Percentiles rank a stretch among this genome's conserved stretches.
These are phyloP conservation scores for Merluccius polli DNA, from an alignment of 2,797 vertebrate genomes.

Conservation along the genomic window DNA sequence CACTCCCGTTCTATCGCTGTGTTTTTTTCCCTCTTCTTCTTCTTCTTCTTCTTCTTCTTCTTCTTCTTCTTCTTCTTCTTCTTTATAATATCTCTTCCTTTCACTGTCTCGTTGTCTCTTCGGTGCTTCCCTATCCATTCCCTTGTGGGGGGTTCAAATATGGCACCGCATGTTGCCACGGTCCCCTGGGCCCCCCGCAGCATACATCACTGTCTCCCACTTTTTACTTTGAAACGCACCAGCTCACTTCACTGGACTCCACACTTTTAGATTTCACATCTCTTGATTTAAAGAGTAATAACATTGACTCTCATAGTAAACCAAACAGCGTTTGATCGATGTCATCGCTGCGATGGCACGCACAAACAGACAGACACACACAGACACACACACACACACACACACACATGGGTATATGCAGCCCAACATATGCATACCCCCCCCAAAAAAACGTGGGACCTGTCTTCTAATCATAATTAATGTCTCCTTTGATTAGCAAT, in stretches of 20 bases:
- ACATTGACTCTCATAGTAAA: slow-evolving; percentile 63
- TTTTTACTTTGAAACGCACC: slow-evolving; percentile 64
- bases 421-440: slow-evolving; percentile 3
- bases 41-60: slow-evolving; percentile 31
- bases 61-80: slow-evolving; percentile 34
- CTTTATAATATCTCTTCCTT: slow-evolving; percentile 50
- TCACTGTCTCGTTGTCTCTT: slow-evolving; percentile 60
- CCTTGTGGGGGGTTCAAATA: slow-evolving; percentile 68
- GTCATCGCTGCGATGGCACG: slow-evolving; percentile 41
- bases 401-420: slow-evolving; percentile 2
- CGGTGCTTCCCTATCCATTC: slow-evolving; percentile 58
- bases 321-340: slow-evolving; percentile 62
- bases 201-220: slow-evolving; percentile 67
- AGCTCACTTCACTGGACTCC: slow-evolving; percentile 56
- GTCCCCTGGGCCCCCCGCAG: slow-evolving; percentile 62
- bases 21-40: slow-evolving; percentile 31
- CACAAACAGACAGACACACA: slow-evolving; percentile 10
- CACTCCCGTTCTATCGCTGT: slow-evolving; percentile 45
- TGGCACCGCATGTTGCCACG: slow-evolving; percentile 57
- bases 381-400: slow-evolving; percentile 1
- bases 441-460: neutral
- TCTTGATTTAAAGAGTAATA: slow-evolving; percentile 67
- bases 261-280: slow-evolving; percentile 56
- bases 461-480: slow-evolving; percentile 47
- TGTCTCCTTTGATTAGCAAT: slow-evolving; percentile 36